Percentiles rank a stretch among this genome's conserved stretches.
phyloP scores from a whole-genome alignment of 1,140 invertebrate species.

The Papilio machaon region DNA sequence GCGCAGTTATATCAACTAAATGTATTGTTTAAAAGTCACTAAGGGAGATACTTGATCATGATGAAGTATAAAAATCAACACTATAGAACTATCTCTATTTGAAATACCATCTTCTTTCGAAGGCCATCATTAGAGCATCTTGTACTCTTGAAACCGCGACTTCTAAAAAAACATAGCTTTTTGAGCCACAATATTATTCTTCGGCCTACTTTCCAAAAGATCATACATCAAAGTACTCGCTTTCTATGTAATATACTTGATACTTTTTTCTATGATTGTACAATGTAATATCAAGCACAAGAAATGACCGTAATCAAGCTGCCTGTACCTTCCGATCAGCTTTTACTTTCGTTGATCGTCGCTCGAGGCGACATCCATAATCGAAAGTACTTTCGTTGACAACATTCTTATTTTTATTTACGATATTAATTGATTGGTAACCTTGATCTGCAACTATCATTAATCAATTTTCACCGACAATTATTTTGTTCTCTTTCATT shows the following conservation, averaged over 20 bases:
- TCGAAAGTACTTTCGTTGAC: conserved; percentile 60
- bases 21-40: no score
- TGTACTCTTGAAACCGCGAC: no score
- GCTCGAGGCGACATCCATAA: conserved; percentile 57
- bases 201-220: no score
- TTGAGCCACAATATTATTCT: no score
- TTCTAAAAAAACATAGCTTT: no score
- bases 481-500: not conserved
- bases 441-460: conserved; percentile 3
- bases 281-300: conserved; percentile 25
- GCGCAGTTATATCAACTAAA: not conserved
- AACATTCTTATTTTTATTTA: conserved; percentile 1
- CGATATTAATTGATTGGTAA: conserved; percentile 4
- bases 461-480: conserved; percentile 36
- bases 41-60: no score
- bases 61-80: no score
- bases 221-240: no score
- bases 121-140: no score
- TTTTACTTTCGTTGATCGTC: conserved; percentile 70
- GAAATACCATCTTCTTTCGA: no score
- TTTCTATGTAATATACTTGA: no score
- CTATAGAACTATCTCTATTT: no score
- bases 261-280: not conserved
- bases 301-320: conserved; percentile 51
- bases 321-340: conserved; percentile 60